Base-by-base conservation (phyloP, 2,888 invertebrate species). In the Drosophila barbarae region DNA sequence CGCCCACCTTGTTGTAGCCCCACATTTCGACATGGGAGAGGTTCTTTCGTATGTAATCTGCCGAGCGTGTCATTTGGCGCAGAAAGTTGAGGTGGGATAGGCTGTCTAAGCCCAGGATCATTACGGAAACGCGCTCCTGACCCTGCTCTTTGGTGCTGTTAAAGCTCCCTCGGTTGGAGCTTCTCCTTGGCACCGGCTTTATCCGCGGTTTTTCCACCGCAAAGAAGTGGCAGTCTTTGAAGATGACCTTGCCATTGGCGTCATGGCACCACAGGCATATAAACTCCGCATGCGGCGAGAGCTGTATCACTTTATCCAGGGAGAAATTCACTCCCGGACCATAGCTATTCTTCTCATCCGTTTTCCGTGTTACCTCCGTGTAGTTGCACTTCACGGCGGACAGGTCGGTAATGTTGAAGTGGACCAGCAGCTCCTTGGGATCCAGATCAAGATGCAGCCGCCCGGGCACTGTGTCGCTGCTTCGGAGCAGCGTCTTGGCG, bases 1-100 rank as follows among this genome's bases (percentile, higher is more conserved):
- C 98, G 4, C 93, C 98, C 9, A 98, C 95, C 91, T 98, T 98
- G 87, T 95, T 97, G 88, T 96, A 97, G 6, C 98, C 98, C 73
- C 94, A 89, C 86, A 98, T 91, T 86, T 96, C 96, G 52, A 95
- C 91, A 13, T 91, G 81, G 6, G 81, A 70, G 0, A 87, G 67
- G 13, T 85, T 76, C 15, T 92, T 88, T 61, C 91, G 90, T 30
- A 95, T 88, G 71, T 92, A 92, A 2, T 89, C 84, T 4, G 90
- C 89, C 0, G 95, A 95, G 80, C 91, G 91, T 0, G 94, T 94
- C 94, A 97, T 94, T 77, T 95, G 95, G 44, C 97, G 92, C 71
- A 95, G 92, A 76, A 97, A 94, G 89, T 96, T 96, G 69, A 96
- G 90, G 74, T 96, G 92, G 0, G 97, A 97, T 28, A 97, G 92